Conservation (phyloP, 1,140 invertebrate genomes). For the Zelostemma sp. region DNA sequence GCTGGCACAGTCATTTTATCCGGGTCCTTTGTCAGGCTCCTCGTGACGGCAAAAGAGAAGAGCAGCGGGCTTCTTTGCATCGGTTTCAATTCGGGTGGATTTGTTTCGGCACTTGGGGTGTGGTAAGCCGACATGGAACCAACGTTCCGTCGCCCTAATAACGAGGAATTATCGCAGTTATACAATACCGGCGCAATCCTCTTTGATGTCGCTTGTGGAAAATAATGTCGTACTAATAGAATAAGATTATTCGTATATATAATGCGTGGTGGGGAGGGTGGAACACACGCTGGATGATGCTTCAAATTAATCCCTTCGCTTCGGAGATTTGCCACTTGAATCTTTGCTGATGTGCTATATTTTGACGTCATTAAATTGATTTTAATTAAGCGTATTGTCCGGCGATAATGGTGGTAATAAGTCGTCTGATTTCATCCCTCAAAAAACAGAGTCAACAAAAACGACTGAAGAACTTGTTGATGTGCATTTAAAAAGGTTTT, state of each 20-base stretch:
- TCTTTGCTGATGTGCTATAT: neutral
- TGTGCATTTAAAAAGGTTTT: too few species aligned
- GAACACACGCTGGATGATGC: conserved; percentile 12
- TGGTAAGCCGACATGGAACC: conserved; percentile 69
- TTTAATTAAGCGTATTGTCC: neutral
- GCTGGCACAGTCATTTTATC: conserved; percentile 43
- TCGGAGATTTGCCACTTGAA: conserved; percentile 18
- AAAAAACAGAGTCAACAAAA: too few species aligned
- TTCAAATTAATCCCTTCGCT: conserved; percentile 35
- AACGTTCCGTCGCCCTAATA: conserved; percentile 63
- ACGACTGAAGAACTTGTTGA: too few species aligned
- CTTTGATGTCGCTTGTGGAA: conserved; percentile 68
- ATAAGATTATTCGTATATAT: conserved; percentile 63
- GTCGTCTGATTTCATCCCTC: too few species aligned
- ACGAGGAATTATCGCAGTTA: conserved; percentile 69
- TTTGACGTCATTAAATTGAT: neutral
- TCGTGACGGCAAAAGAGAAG: conserved; percentile 24
- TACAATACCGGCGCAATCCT: conserved; percentile 66
- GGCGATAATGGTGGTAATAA: too few species aligned
- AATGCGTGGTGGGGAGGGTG: conserved; percentile 34
- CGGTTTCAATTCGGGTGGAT: conserved; percentile 67
- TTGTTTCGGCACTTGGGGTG: conserved; percentile 69
- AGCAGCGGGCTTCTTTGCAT: conserved; percentile 62
- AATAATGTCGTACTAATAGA: conserved; percentile 67
- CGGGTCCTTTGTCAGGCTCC: conserved; percentile 49